Percentiles rank a stretch among this genome's conserved stretches.
These are phyloP conservation scores for Xestia sexstrigata DNA, from an alignment of 2,888 invertebrate genomes.

Conservation along the genomic window DNA sequence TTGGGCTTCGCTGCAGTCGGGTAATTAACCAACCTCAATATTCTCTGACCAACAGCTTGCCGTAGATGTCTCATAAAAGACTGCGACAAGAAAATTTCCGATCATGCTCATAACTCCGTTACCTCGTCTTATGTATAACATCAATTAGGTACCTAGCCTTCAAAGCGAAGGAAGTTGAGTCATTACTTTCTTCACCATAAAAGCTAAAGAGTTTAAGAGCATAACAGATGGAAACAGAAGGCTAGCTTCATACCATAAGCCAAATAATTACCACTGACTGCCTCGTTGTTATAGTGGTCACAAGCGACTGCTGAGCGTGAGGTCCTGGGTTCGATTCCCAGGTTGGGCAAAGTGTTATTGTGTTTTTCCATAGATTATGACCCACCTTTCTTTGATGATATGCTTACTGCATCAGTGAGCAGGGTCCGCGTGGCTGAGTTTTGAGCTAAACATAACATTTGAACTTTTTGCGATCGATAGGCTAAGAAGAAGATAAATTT, in stretches of 20 bases:
- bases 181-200: constrained; percentile 14
- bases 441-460: no score
- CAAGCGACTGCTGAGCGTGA: no score
- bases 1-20: no score
- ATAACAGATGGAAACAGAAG: background rate
- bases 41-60: background rate
- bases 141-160: constrained; percentile 10
- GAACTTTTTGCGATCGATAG: no score
- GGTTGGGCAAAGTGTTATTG: no score
- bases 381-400: no score
- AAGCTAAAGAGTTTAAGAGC: background rate
- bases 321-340: no score
- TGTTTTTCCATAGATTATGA: no score
- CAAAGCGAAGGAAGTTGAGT: constrained; percentile 31
- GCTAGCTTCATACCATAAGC: background rate
- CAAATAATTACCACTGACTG: background rate
- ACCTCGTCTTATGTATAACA: background rate
- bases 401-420: no score
- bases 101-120: background rate
- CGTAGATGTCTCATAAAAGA: background rate
- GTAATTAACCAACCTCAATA: background rate
- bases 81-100: background rate
- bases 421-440: background rate
- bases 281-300: no score
- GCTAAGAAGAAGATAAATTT: no score